Conservation (phyloP, 1,140 invertebrate species). For the Philotrypesis tridentata region DNA sequence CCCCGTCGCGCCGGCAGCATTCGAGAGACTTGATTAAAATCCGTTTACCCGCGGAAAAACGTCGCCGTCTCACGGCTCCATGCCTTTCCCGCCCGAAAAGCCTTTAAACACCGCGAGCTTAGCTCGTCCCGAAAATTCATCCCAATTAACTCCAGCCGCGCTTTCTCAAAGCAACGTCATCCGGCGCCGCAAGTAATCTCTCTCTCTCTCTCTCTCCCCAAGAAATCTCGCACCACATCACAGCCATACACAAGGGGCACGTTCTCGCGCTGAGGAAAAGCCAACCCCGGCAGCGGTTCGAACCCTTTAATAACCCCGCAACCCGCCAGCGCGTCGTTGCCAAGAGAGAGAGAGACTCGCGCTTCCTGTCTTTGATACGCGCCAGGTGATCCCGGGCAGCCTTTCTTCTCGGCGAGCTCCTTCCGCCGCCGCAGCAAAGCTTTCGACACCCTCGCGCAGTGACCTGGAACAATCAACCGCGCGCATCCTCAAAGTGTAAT, state of each 20-base stretch:
- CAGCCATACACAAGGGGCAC: no score
- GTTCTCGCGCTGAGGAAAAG: neutral
- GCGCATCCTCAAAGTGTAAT: slow-evolving; percentile 63
- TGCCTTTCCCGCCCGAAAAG: no score
- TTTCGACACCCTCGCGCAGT: slow-evolving; percentile 52
- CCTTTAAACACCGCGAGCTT: no score
- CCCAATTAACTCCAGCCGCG: no score
- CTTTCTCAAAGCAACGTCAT: no score
- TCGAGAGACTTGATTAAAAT: no score
- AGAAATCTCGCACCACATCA: neutral
- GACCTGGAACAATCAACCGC: slow-evolving; percentile 63
- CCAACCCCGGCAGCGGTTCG: neutral
- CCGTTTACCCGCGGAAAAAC: no score
- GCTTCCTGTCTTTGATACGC: slow-evolving; percentile 38
- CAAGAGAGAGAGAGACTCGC: neutral
- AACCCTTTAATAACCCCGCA: slow-evolving; percentile 17
- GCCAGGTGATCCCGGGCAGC: slow-evolving; percentile 16
- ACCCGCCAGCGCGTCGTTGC: no score
- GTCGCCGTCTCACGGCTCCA: no score
- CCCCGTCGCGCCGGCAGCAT: no score
- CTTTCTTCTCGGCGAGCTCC: slow-evolving; percentile 22
- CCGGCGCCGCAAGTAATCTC: neutral
- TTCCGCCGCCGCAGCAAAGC: slow-evolving; percentile 39
- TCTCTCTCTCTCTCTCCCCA: neutral
- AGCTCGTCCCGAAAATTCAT: no score